Base-by-base conservation (phyloP, 2,113 vertebrate species). In the Zosterops japonicus region DNA sequence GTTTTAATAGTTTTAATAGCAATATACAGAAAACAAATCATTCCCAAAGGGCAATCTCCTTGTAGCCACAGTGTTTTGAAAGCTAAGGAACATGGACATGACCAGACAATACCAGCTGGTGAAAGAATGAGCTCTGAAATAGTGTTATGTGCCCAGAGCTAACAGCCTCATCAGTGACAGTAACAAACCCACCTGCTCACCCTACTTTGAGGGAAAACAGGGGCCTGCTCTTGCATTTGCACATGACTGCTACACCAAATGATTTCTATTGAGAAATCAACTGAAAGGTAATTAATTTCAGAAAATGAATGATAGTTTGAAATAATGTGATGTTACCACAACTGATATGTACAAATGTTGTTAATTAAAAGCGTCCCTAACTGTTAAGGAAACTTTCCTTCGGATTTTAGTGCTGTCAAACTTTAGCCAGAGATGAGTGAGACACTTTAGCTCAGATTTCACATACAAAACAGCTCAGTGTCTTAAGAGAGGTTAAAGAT, bases 301-400 rank as follows among this genome's bases (percentile, higher is more conserved):
- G n/a, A 67, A 94, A 87, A 63, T 6, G 0, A 82, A 59, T 0
- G 0, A 28, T 0, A 64, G 18, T 15, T 72, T 68, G 35, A 70
- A 90, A 63, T 21, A 2, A 44, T 29, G 35, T 27, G 18, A 61
- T 27, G 36, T 72, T 55, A 59, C 25, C 14, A 33, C 18, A 68
- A 79, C 2, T 46, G 52, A 46, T 19, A 28, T 2, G 16, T n/a
- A 64, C 9, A 59, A 64, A 39, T 35, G 5, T 18, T 70, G 41
- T 9, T 65, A 44, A 80, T 22, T 76, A 14, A 22, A 82, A 72
- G 49, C 9, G 28, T 47, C 29, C 19, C 20, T 57, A 18, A 56
- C 11, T 28, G 59, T 55, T 61, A 71, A 60, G 25, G 21, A 91
- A 89, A 24, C 9, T 57, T 76, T 89, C 20, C 60, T 75, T 82